Percentiles rank a stretch among this genome's conserved stretches.
Conservation (phyloP, 2,888 invertebrate species). For the Leptopilina syphax region DNA sequence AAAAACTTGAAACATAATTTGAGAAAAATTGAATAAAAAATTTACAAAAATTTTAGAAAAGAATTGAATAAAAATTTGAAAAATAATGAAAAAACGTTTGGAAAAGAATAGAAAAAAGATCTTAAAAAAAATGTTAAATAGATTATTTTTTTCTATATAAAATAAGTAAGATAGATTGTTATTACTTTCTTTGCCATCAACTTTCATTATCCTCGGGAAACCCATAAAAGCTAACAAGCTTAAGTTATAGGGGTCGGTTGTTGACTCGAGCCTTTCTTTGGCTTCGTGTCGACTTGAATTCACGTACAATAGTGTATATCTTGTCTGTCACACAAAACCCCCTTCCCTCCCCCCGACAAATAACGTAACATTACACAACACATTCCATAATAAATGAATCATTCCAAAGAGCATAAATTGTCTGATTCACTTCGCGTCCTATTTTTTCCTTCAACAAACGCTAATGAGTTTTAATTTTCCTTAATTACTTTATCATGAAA, state of each 20-base stretch:
- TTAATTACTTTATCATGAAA: background rate
- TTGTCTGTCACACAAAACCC: constrained; percentile 25
- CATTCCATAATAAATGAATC: constrained; percentile 6
- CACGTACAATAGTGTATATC: constrained; percentile 18
- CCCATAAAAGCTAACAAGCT: constrained; percentile 44
- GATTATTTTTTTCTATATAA: background rate
- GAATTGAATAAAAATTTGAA: no score
- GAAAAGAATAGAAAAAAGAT: no score
- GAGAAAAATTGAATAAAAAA: no score
- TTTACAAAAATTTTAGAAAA: no score
- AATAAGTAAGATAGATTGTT: background rate
- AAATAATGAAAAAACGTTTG: no score
- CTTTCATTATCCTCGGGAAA: constrained; percentile 32
- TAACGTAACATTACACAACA: constrained; percentile 28
- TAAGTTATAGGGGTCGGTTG: constrained; percentile 35
- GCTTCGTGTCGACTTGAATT: constrained; percentile 42
- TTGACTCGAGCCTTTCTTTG: constrained; percentile 41
- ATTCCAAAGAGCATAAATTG: background rate
- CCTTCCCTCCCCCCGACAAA: background rate
- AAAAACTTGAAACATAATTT: no score
- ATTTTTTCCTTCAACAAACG: background rate
- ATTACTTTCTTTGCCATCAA: constrained; percentile 2
- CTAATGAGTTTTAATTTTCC: background rate
- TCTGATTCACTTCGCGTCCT: background rate
- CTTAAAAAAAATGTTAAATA: no score